Percentiles rank a stretch among this genome's conserved stretches.
Conservation (phyloP, 2,888 invertebrate genomes). For the Papilio gigon region DNA sequence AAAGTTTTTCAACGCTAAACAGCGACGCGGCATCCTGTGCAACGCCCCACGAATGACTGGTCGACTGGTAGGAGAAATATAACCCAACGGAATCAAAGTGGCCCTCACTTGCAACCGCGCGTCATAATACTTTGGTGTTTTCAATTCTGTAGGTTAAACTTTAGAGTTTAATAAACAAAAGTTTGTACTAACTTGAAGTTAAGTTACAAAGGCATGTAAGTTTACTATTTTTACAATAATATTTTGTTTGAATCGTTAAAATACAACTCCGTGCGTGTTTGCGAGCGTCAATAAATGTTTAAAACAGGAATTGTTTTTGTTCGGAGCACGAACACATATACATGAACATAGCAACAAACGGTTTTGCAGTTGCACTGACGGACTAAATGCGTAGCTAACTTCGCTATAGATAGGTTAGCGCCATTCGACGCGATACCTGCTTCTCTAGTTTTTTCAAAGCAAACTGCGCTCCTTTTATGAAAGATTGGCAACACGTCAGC, state of each 20-base stretch:
- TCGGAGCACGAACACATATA: conserved; percentile 64
- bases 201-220: conserved; percentile 56
- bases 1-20: conserved; percentile 66
- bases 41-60: conserved; percentile 64
- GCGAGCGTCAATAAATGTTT: conserved; percentile 60
- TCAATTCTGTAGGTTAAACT: conserved; percentile 65
- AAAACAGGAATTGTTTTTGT: conserved; percentile 69
- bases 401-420: conserved; percentile 48
- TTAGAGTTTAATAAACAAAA: conserved; percentile 66
- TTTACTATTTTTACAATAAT: conserved; percentile 59
- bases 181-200: conserved; percentile 61
- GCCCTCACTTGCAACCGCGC: conserved; percentile 57
- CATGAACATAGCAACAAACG: conserved; percentile 42
- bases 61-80: conserved; percentile 64
- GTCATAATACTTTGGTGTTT: conserved; percentile 64
- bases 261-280: conserved; percentile 67
- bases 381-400: conserved; percentile 58
- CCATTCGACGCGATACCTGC: conserved; percentile 37
- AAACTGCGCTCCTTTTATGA: conserved; percentile 36
- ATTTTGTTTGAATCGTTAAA: conserved; percentile 63
- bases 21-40: conserved; percentile 59
- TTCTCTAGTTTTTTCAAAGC: conserved; percentile 32
- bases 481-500: conserved; percentile 53
- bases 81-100: conserved; percentile 70
- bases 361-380: conserved; percentile 40